Percentiles rank a stretch among this genome's conserved stretches.
Conservation (phyloP, 2,113 vertebrate species). For the Scytalopus superciliaris region DNA sequence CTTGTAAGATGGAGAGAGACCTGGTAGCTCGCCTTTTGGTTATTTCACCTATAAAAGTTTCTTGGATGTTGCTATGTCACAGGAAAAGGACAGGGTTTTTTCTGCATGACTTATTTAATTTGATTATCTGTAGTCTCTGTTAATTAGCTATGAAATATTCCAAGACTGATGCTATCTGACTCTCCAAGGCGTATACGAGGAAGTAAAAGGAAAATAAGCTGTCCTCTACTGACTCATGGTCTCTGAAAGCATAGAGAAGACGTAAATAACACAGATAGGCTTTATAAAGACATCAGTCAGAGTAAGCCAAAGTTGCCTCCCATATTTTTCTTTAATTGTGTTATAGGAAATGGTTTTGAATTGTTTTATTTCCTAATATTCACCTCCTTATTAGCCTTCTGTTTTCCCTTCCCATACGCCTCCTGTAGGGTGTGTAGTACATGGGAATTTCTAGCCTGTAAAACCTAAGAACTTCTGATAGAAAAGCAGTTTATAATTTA, state of each 20-base stretch:
- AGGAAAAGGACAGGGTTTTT: not conserved
- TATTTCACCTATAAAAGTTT: not conserved
- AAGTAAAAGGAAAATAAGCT: not conserved
- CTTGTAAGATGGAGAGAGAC: not conserved
- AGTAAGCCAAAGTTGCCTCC: constrained; percentile 40
- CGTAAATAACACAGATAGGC: not conserved
- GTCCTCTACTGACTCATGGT: not conserved
- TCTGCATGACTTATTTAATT: not conserved
- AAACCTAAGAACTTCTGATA: not conserved
- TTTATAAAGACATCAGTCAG: constrained; percentile 4
- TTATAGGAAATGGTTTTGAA: constrained; percentile 57
- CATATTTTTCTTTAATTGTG: constrained; percentile 44
- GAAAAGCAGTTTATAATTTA: not conserved
- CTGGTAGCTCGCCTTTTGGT: not conserved
- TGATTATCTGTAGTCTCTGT: not conserved
- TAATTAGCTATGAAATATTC: not conserved
- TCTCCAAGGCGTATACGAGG: rapidly evolving
- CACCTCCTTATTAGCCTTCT: constrained; percentile 39
- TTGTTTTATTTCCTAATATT: constrained; percentile 61
- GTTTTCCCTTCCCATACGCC: constrained; percentile 32
- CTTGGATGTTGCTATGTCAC: not conserved
- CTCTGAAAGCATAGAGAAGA: not conserved
- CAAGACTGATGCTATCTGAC: not conserved
- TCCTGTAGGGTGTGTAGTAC: not conserved
- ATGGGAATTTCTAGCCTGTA: constrained; percentile 3